Percentiles rank a stretch among this genome's conserved stretches.
Conservation (phyloP, 2,888 invertebrate species). For the Clusia tigrina region DNA sequence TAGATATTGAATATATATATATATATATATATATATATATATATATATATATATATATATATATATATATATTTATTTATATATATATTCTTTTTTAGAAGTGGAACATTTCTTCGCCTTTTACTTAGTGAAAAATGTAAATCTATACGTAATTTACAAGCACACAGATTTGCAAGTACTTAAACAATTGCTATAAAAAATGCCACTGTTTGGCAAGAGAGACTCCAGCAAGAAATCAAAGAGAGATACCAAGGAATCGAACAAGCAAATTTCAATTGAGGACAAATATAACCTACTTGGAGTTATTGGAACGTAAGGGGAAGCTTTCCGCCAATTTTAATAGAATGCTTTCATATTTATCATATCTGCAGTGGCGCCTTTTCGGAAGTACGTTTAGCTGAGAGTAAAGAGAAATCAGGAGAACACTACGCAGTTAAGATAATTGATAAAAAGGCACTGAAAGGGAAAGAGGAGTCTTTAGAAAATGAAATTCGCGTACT, state of each 20-base stretch:
- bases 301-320: conserved; percentile 83
- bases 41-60: background rate
- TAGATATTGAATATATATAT: too few species aligned
- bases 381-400: conserved; percentile 96
- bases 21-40: too few species aligned
- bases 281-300: conserved; percentile 92
- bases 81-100: too few species aligned
- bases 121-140: background rate
- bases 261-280: conserved; percentile 83
- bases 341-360: background rate
- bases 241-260: conserved; percentile 77
- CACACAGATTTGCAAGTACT: too few species aligned
- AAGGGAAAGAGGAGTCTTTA: conserved; percentile 98
- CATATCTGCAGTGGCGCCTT: conserved; percentile 77
- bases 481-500: conserved; percentile 99
- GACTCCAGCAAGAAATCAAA: conserved; percentile 85
- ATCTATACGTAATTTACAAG: background rate
- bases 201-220: conserved; percentile 92
- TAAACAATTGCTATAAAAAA: too few species aligned
- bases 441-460: conserved; percentile 98
- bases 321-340: background rate
- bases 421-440: conserved; percentile 97
- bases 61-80: background rate
- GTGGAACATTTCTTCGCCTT: too few species aligned
- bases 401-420: conserved; percentile 89